Evolutionary conservation across 2,888 invertebrate genomes (phyloP).

Genomic region (Lasiommata megera): DNA sequence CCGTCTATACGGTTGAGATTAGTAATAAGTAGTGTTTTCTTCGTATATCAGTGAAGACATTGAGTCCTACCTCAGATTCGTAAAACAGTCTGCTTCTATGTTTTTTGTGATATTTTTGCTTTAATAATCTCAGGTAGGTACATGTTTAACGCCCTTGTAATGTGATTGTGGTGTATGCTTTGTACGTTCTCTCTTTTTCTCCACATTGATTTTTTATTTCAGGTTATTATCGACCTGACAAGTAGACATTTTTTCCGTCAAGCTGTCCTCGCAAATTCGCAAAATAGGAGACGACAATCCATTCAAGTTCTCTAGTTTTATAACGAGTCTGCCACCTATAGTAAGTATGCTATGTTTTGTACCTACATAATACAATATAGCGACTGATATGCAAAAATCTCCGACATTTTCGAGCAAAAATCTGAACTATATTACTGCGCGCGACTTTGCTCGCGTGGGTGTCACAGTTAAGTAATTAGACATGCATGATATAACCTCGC

Average conservation of each 20-base stretch:
- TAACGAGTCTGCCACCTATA: slow-evolving; percentile 80
- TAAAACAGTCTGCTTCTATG: slow-evolving; percentile 15
- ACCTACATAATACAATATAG: background rate
- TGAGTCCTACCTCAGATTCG: slow-evolving; percentile 17
- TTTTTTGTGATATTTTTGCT: slow-evolving; percentile 28
- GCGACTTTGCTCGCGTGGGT: slow-evolving; percentile 34
- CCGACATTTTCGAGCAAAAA: slow-evolving; percentile 15
- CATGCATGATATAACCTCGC: slow-evolving; percentile 18
- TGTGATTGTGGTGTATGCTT: slow-evolving; percentile 26
- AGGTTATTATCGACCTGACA: slow-evolving; percentile 81
- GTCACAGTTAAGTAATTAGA: slow-evolving; percentile 19
- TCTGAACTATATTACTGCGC: slow-evolving; percentile 7
- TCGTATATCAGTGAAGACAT: slow-evolving; percentile 26
- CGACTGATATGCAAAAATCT: slow-evolving; percentile 7
- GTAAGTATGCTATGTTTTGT: slow-evolving; percentile 50
- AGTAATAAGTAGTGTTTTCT: slow-evolving; percentile 28
- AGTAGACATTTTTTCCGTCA: slow-evolving; percentile 74
- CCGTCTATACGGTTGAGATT: slow-evolving; percentile 22
- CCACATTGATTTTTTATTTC: slow-evolving; percentile 77
- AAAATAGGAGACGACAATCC: slow-evolving; percentile 81
- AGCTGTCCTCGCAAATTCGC: slow-evolving; percentile 69
- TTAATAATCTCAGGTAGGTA: slow-evolving; percentile 32
- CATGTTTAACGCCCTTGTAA: slow-evolving; percentile 25
- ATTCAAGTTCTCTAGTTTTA: slow-evolving; percentile 78
- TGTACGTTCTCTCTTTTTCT: slow-evolving; percentile 36